Evolutionary conservation across 2,888 invertebrate genomes (phyloP), one percentile per base, ranked within the genome.

Genomic region (Mesopsocus fuscifrons): DNA sequence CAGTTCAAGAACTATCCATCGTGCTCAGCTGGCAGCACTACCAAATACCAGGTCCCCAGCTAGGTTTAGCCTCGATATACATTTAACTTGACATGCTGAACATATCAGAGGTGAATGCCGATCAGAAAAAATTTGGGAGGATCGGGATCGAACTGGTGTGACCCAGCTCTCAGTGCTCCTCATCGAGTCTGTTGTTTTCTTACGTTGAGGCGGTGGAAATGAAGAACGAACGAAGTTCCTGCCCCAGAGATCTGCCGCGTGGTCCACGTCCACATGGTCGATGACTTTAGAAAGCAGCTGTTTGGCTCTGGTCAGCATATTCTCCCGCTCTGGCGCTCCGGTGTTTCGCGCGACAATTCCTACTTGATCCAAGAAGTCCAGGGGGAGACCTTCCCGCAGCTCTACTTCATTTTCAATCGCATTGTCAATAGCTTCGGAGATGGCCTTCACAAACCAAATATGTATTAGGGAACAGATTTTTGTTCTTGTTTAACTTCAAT

Each of bases 161-260:
- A n/a, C n/a, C n/a, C n/a, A n/a, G n/a, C n/a, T n/a, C n/a, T n/a
- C n/a, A n/a, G n/a, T n/a, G n/a, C n/a, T n/a, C n/a, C n/a, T n/a
- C n/a, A n/a, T n/a, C 79, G 18, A 78, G 80, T 60, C 79, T 81
- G 52, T 67, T 80, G 31, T 63, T 81, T 69, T 59, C 80, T 38
- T 77, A 79, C 59, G 77, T 74, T 48, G 78, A 77, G 21, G 75
- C 75, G 95, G 95, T 0, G 97, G 95, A 43, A 97, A 62, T 3
- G 84, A 82, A 59, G 84, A 84, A 53, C 82, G 77, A 56, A 91
- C 78, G 55, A 78, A 87, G 50, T 74, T 72, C 53, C 79, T 82
- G 2, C 80, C 83, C 67, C 94, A 68, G 60, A 81, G 74, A 61
- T 97, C 97, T 2, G 82, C 83, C 13, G 83, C 85, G 30, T 71